A percentile compares a stretch with the other conserved stretches of the same genome.
These are phyloP conservation scores for Macrocentrus cingulum DNA, from an alignment of 1,140 invertebrate species.

Conservation along the genomic window DNA sequence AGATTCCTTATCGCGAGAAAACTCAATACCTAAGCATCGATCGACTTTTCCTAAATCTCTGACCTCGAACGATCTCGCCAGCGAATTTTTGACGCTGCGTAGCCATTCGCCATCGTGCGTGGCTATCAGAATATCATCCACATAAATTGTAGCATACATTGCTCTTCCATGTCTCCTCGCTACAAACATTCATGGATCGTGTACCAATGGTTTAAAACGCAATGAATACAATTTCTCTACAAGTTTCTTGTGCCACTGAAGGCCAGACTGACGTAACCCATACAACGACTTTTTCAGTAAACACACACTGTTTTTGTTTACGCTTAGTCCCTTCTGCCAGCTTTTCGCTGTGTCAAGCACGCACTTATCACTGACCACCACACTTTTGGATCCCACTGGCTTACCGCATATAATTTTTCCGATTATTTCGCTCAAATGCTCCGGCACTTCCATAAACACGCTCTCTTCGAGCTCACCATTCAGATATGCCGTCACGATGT, in stretches of 20 bases:
- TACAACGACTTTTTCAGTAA: no score
- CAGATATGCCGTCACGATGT: constrained; percentile 28
- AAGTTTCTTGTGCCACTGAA: no score
- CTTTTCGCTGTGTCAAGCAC: not conserved
- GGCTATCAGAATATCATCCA: constrained; percentile 46
- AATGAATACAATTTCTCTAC: no score
- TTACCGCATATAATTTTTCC: constrained; percentile 15
- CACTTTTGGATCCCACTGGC: not conserved
- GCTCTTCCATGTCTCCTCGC: no score
- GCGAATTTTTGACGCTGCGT: constrained; percentile 20
- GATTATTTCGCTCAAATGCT: constrained; percentile 12
- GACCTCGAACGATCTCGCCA: constrained; percentile 30
- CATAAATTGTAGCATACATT: constrained; percentile 28
- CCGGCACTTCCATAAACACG: constrained; percentile 24
- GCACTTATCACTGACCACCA: not conserved
- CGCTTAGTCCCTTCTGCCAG: no score
- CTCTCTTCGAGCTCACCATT: constrained; percentile 26
- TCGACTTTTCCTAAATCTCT: constrained; percentile 30
- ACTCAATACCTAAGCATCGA: constrained; percentile 33
- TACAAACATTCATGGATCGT: no score
- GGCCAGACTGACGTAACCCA: no score
- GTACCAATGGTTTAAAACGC: no score
- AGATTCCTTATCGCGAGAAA: constrained; percentile 1
- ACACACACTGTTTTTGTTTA: no score
- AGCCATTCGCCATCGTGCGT: constrained; percentile 27